These are phyloP conservation scores for Takifugu bimaculatus DNA, from an alignment of 2,113 vertebrate genomes.

Conservation along the genomic window DNA sequence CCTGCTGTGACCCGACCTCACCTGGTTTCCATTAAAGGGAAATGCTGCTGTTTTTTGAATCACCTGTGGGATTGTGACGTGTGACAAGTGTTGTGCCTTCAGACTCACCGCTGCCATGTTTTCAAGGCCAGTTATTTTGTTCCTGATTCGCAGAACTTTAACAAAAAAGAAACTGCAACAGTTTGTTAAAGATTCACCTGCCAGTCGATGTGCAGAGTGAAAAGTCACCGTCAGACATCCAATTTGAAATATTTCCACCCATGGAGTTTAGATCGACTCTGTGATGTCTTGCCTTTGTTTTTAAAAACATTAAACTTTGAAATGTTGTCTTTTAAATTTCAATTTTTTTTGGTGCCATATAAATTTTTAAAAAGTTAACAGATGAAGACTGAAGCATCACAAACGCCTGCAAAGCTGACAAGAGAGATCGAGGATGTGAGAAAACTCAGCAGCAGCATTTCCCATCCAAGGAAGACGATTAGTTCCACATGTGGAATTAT, in stretches of 20 bases:
- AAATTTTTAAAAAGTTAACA: neutral
- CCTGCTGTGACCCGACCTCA: neutral
- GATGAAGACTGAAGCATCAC: neutral
- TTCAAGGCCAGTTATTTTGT: no score
- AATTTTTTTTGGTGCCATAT: neutral
- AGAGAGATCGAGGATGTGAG: neutral
- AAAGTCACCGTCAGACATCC: neutral
- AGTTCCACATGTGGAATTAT: no score
- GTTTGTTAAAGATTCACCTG: no score
- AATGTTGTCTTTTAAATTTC: neutral
- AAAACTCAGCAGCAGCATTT: no score
- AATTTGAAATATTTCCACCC: neutral
- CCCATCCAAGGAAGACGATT: no score
- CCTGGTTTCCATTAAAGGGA: slow-evolving; percentile 2
- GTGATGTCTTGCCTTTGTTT: no score
- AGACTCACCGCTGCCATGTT: no score
- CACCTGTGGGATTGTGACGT: neutral
- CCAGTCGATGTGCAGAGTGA: no score
- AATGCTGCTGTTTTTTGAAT: slow-evolving; percentile 12
- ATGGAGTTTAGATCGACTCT: neutral
- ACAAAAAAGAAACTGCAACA: no score
- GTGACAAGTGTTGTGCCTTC: no score
- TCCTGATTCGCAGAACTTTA: no score
- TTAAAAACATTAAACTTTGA: neutral
- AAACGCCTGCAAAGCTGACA: neutral